Evolutionary conservation across 2,797 vertebrate genomes (phyloP).

Genomic region (Paguma larvata): DNA sequence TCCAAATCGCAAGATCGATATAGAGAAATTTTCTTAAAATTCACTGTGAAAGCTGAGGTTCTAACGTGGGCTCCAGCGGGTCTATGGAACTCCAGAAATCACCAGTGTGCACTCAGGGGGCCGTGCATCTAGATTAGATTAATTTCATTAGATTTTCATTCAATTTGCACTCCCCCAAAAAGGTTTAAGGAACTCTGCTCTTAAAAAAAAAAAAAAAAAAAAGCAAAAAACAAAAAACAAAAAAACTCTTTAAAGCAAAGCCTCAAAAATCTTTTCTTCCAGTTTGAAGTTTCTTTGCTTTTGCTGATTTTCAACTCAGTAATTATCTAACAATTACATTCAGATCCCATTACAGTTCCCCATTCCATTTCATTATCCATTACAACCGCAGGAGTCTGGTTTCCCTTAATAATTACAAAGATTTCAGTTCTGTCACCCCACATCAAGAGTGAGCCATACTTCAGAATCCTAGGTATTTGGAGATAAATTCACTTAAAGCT

Average conservation of each 20-base stretch:
- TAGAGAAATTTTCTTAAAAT: neutral
- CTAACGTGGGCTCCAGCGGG: neutral
- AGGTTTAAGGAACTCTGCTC: slow-evolving; percentile 7
- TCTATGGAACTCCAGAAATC: neutral
- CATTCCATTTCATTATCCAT: neutral
- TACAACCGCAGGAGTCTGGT: neutral
- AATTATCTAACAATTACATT: neutral
- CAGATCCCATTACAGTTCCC: neutral
- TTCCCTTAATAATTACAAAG: slow-evolving; percentile 38
- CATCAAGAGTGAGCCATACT: neutral
- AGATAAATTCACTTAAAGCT: slow-evolving; percentile 28
- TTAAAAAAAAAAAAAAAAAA: neutral
- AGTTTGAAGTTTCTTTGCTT: slow-evolving; percentile 41
- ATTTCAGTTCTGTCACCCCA: slow-evolving; percentile 12
- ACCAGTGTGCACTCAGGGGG: neutral
- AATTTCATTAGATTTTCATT: neutral
- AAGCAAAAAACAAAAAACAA: too few relatives aligned
- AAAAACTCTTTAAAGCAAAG: slow-evolving; percentile 9
- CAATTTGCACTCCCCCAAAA: neutral
- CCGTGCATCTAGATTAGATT: neutral
- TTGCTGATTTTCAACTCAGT: slow-evolving; percentile 29
- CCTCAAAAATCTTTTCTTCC: neutral
- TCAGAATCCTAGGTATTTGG: neutral
- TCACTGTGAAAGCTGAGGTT: neutral
- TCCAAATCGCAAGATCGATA: neutral